Percentiles rank a stretch among this genome's conserved stretches.
Conservation (phyloP, 2,888 invertebrate genomes). For the Amphipyra tragopoginis region DNA sequence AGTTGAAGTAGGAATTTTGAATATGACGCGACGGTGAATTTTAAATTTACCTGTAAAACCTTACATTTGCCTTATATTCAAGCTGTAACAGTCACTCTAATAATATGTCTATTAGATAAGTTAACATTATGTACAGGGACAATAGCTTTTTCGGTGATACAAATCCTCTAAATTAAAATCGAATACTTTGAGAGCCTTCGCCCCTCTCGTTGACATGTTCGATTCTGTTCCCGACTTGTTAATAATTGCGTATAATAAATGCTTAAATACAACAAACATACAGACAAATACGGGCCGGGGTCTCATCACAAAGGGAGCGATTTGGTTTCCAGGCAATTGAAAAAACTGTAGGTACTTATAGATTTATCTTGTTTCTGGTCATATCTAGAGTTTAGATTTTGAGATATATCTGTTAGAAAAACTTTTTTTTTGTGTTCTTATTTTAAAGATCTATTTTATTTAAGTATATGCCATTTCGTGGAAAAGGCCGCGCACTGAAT, state of each 20-base stretch:
- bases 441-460: too few species aligned
- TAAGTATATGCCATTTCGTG: too few species aligned
- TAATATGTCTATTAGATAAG: too few species aligned
- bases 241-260: constrained; percentile 88
- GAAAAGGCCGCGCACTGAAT: too few species aligned
- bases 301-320: constrained; percentile 69
- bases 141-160: too few species aligned
- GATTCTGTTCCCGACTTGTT: constrained; percentile 83
- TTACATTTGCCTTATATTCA: too few species aligned
- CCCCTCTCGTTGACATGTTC: constrained; percentile 65
- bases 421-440: background rate
- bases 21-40: too few species aligned
- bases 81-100: too few species aligned
- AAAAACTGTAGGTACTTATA: constrained; percentile 36
- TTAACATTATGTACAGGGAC: too few species aligned
- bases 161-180: background rate
- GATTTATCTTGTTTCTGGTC: constrained; percentile 5
- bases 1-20: too few species aligned
- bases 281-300: constrained; percentile 85
- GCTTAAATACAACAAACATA: constrained; percentile 87
- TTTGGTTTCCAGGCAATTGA: constrained; percentile 79
- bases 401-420: background rate
- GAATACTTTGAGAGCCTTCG: constrained; percentile 70
- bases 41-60: too few species aligned
- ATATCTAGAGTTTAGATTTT: constrained; percentile 26